phyloP scores from a whole-genome alignment of 1,140 invertebrate genomes.

The Drosophila sucinea region DNA sequence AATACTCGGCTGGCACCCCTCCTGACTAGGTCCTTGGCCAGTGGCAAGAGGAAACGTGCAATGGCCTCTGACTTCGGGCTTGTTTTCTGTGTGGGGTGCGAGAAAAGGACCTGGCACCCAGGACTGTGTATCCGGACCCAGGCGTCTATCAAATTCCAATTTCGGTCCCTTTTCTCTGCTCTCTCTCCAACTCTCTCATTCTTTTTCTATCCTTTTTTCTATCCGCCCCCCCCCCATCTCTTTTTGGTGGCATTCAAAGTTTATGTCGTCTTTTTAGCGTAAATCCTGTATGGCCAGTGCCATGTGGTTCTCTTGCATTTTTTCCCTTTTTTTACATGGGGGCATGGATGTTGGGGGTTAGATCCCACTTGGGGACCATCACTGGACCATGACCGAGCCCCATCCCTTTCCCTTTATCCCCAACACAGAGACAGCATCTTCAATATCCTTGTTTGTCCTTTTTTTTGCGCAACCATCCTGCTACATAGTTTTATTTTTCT shows the following conservation, averaged over 20 bases:
- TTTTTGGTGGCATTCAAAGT: slow-evolving; percentile 62
- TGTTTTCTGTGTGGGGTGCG: slow-evolving; percentile 7
- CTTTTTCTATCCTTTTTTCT: not conserved
- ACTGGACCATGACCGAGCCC: slow-evolving; percentile 27
- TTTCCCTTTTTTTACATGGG: not conserved
- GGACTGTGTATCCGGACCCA: slow-evolving; percentile 24
- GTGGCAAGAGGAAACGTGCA: slow-evolving; percentile 55
- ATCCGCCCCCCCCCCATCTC: not conserved
- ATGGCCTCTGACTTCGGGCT: slow-evolving; percentile 57
- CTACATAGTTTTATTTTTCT: slow-evolving; percentile 36
- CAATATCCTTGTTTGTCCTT: slow-evolving; percentile 31
- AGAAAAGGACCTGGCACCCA: slow-evolving; percentile 21
- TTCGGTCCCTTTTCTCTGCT: slow-evolving; percentile 69
- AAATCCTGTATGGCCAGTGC: slow-evolving; percentile 60
- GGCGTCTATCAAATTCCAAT: slow-evolving; percentile 80
- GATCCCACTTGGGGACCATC: slow-evolving; percentile 38
- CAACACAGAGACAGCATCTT: slow-evolving; percentile 46
- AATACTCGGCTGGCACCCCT: slow-evolving; percentile 57
- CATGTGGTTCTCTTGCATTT: slow-evolving; percentile 29
- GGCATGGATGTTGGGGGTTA: not conserved
- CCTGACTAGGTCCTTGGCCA: not conserved
- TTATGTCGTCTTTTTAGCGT: slow-evolving; percentile 80
- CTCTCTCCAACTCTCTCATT: slow-evolving; percentile 32
- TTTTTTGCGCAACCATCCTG: not conserved
- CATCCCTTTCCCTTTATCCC: not conserved